Evolutionary conservation across 2,888 invertebrate genomes (phyloP), one percentile per base, ranked within the genome.

Genomic region (Tortricodes alternella): DNA sequence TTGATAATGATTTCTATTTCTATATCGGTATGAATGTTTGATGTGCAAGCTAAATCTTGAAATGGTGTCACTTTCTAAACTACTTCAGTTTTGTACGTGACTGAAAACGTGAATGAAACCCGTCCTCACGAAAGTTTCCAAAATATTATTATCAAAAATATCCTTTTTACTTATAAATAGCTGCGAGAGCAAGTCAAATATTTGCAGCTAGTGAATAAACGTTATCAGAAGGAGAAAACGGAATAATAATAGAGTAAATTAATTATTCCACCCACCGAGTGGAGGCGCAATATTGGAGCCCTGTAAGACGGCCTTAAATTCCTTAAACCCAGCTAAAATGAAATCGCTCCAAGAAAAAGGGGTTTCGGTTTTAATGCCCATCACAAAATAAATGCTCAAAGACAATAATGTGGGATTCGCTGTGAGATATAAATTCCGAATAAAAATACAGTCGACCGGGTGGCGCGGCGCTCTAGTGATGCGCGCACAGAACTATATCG

Each of bases 361-460:
- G 88, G 86, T 88, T 87, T 88, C 81, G 53, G 66, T 89, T 89
- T 89, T 88, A 89, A 90, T 85, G 85, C 89, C 89, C 85, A 85
- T 89, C 85, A 80, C 80, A 85, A 87, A 90, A 89, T 89, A 89
- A 89, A 89, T 89, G 85, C 80, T 70, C 78, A 76, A 78, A 83
- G 88, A 90, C 89, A 89, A 89, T 90, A 89, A 89, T 83, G 89
- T 88, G 83, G 89, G 88, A 89, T 89, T 86, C 85, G 76, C 71
- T 77, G 78, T 73, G 73, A 83, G 88, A 87, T 89, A 89, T 89
- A 89, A 89, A 89, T 89, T 89, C 79, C 71, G 78, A 86, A 89
- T 89, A 89, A 89, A 89, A 89, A 89, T 87, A 85, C 80, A 79
- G 76, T 68, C 73, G 66, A 61, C 64, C 65, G 70, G 65, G 69